These are phyloP conservation scores for Donacobius atricapilla DNA, from an alignment of 2,113 vertebrate species.

Conservation along the genomic window DNA sequence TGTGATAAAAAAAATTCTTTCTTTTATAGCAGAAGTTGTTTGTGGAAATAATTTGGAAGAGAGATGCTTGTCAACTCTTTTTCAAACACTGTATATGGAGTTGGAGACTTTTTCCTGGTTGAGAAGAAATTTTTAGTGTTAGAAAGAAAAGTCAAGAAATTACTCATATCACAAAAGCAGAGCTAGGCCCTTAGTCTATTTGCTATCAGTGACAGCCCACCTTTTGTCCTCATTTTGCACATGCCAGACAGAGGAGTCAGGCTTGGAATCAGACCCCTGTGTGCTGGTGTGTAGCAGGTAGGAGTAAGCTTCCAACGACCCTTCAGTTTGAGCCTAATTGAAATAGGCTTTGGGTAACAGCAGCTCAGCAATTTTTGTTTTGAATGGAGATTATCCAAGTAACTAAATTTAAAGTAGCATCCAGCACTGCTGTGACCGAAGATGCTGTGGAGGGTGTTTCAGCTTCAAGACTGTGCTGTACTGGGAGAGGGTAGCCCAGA, in stretches of 20 bases:
- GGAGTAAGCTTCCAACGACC: neutral
- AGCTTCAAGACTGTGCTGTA: neutral
- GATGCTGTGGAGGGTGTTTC: neutral
- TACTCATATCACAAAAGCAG: rapidly evolving
- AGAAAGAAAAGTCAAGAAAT: neutral
- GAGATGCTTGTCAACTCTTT: neutral
- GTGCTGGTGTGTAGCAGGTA: neutral
- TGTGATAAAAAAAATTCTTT: neutral
- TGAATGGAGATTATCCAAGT: neutral
- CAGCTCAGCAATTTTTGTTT: neutral
- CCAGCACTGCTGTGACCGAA: neutral
- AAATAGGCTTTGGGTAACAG: neutral
- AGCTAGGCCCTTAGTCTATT: neutral
- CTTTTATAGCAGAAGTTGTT: neutral
- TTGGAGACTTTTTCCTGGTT: neutral
- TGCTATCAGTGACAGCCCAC: neutral
- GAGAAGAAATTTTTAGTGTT: neutral
- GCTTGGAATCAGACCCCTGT: neutral
- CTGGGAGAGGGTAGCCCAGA: neutral
- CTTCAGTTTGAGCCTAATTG: neutral
- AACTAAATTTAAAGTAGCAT: neutral
- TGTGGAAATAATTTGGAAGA: neutral
- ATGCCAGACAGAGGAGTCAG: neutral
- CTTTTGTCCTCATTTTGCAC: neutral
- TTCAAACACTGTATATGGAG: neutral